Evolutionary conservation across 2,113 vertebrate genomes (phyloP), one percentile per base, ranked within the genome.

Genomic region (Notechis scutatus): DNA sequence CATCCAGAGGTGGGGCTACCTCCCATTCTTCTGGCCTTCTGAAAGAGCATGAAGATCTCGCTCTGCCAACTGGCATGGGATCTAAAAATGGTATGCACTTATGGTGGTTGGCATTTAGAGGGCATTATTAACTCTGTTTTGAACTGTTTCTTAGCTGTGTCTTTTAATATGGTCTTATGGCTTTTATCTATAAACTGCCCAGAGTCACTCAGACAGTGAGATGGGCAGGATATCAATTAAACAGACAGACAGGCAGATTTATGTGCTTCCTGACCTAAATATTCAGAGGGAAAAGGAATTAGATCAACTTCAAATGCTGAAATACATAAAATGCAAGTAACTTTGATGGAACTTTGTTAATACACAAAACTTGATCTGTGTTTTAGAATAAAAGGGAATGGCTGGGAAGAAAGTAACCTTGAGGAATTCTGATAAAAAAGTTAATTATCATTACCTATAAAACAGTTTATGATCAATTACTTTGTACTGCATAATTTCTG

Each of bases 311-410:
- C 21, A 6, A 87, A 92, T 14, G n/a, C 92, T 95, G 50, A 23
- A 91, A 85, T 55, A 89, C 85, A 91, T 85, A 9, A 92, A 96
- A 92, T 55, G 2, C 29, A 93, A 61, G 7, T 92, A 87, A 12
- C 50, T 93, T 95, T 95, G 52, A 24, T 39, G 92, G 42, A 34
- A 10, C 24, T 90, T 90, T 94, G 91, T 57, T 91, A 86, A 93
- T 45, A 8, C 26, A 45, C 90, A 86, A 85, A 64, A 1, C 9
- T 92, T 10, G 91, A 88, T 81, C 11, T 52, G 26, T 26, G 23
- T 89, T 34, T 87, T 34, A 93, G 59, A 91, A 24, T 85, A 1
- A 69, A 94, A 20, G 85, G 54, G 61, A 29, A 69, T 21, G 69
- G 42, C 42, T 54, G 81, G 91, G 88, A 92, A 86, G 20, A 91